Conservation (phyloP, 92 coral and sea anemone genomes). For the Epizoanthus illoricatus region DNA sequence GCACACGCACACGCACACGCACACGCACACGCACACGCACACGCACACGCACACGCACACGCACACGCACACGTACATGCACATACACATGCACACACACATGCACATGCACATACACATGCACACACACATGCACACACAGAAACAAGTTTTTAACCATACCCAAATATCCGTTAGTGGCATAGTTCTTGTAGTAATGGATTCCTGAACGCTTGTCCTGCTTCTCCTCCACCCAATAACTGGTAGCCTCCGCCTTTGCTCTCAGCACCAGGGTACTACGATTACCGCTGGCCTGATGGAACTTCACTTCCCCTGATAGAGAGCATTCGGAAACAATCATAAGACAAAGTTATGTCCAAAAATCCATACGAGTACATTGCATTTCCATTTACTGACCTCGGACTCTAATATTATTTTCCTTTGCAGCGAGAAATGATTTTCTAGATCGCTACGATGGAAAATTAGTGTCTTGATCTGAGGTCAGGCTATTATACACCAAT, state of each 20-base stretch:
- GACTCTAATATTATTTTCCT: too few species aligned
- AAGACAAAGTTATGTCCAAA: background rate
- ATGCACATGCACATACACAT: background rate
- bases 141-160: background rate
- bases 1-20: too few species aligned
- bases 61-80: too few species aligned
- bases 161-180: slow-evolving; percentile 81
- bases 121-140: background rate
- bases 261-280: slow-evolving; percentile 78
- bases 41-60: too few species aligned
- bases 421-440: too few species aligned
- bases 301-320: slow-evolving; percentile 70
- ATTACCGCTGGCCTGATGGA: slow-evolving; percentile 75
- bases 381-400: too few species aligned
- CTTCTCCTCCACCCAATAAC: slow-evolving; percentile 88
- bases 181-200: slow-evolving; percentile 75
- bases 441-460: too few species aligned
- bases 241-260: slow-evolving; percentile 69
- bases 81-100: too few species aligned
- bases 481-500: too few species aligned
- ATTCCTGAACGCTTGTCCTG: slow-evolving; percentile 52
- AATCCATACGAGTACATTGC: too few species aligned
- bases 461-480: too few species aligned
- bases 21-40: too few species aligned
- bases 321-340: background rate